Percentiles rank a stretch among this genome's conserved stretches.
phyloP scores from a whole-genome alignment of 1,140 invertebrate species.

The Gryllus bimaculatus region DNA sequence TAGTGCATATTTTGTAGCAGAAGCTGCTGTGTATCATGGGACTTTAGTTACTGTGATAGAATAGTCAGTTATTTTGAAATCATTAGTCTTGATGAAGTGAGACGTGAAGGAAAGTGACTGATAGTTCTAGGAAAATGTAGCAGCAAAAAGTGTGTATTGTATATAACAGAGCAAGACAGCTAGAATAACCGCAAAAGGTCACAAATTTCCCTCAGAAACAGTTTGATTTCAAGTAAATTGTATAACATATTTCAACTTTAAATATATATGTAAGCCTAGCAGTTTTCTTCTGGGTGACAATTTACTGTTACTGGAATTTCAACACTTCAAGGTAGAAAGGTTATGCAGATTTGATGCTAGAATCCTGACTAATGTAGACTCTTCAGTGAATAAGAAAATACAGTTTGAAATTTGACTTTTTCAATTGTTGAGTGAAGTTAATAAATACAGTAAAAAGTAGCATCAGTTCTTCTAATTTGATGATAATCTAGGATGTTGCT shows the following conservation, averaged over 20 bases:
- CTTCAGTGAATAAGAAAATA: not conserved
- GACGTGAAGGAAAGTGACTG: not conserved
- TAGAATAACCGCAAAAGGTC: not conserved
- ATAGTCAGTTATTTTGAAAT: not conserved
- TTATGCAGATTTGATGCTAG: not conserved
- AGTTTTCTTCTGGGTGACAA: not conserved
- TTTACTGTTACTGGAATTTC: not conserved
- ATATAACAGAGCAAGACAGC: not conserved
- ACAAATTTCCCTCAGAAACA: not conserved
- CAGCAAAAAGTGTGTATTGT: not conserved
- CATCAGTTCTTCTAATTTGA: not conserved
- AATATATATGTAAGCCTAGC: not conserved
- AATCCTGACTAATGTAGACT: not conserved
- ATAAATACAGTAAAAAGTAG: not conserved
- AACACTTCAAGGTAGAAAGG: not conserved
- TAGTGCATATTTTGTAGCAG: not conserved
- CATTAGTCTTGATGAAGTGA: not conserved
- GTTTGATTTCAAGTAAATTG: not conserved
- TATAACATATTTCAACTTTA: not conserved
- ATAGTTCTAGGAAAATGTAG: not conserved
- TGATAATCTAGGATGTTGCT: too few species aligned
- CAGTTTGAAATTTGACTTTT: not conserved
- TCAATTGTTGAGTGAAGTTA: not conserved
- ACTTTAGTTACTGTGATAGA: not conserved
- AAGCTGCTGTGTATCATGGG: not conserved